Percentiles rank a stretch among this genome's conserved stretches.
Conservation (phyloP, 1,140 invertebrate genomes). For the Trichonephila inaurata region DNA sequence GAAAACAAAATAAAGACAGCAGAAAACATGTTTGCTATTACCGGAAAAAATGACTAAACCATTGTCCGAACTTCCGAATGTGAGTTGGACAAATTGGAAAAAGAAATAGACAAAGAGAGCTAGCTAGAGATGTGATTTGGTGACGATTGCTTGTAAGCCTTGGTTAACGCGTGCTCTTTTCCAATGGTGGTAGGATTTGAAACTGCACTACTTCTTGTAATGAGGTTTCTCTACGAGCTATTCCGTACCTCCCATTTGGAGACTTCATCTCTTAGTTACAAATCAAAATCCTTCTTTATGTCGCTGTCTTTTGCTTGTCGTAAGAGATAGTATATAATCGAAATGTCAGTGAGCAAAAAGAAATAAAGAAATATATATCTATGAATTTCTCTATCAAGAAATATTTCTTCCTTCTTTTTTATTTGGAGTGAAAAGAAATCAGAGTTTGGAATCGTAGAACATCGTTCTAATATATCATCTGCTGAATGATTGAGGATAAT, state of each 20-base stretch:
- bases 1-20: constrained; percentile 57
- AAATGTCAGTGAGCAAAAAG: constrained; percentile 11
- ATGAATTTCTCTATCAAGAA: background rate
- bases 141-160: constrained; percentile 73
- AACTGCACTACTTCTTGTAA: constrained; percentile 59
- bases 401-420: too few species aligned
- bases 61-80: constrained; percentile 61
- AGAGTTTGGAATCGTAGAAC: too few species aligned
- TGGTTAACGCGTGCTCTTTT: constrained; percentile 37
- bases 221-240: constrained; percentile 43
- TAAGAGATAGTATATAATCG: constrained; percentile 11
- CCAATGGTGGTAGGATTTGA: constrained; percentile 55
- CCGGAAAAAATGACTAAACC: constrained; percentile 58
- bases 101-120: constrained; percentile 58
- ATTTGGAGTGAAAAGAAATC: too few species aligned
- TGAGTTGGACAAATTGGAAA: constrained; percentile 72
- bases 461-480: too few species aligned
- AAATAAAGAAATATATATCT: background rate
- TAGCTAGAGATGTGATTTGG: constrained; percentile 59
- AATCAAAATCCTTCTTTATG: constrained; percentile 58
- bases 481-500: too few species aligned
- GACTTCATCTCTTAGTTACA: constrained; percentile 38
- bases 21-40: constrained; percentile 67
- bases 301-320: background rate
- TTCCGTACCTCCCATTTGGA: constrained; percentile 57